A percentile compares a stretch with the other conserved stretches of the same genome.
These are phyloP conservation scores for Dysidea cf. avara DNA, from an alignment of 37 sponge, comb jelly and placozoan species.

Conservation along the genomic window DNA sequence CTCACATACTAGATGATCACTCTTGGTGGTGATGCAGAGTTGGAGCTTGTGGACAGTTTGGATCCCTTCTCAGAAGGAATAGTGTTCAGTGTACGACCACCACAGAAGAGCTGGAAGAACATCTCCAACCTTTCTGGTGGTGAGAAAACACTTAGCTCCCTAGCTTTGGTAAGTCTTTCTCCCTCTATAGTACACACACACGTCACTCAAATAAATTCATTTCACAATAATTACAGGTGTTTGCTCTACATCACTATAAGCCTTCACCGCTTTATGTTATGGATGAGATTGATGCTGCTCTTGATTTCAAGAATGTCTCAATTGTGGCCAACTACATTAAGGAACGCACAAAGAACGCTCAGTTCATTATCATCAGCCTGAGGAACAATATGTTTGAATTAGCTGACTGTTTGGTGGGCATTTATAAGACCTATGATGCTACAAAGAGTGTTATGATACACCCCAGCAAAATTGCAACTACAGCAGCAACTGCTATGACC, in stretches of 20 bases:
- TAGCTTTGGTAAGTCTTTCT: constrained; percentile 83
- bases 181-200: not conserved
- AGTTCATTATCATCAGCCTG: constrained; percentile 97
- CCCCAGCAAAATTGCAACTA: constrained; percentile 27
- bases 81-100: constrained; percentile 96
- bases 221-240: constrained; percentile 63
- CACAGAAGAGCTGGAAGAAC: constrained; percentile 99
- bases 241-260: constrained; percentile 99
- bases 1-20: too few species aligned
- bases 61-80: constrained; percentile 99
- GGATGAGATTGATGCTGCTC: constrained; percentile 99
- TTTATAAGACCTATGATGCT: constrained; percentile 89
- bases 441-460: constrained; percentile 85
- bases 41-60: constrained; percentile 96
- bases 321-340: constrained; percentile 98
- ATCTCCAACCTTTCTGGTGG: constrained; percentile 98
- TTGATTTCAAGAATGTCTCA: constrained; percentile 98
- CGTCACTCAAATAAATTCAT: not conserved
- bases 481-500: not conserved
- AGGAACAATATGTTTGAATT: constrained; percentile 99
- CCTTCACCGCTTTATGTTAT: constrained; percentile 98
- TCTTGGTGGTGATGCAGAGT: constrained; percentile 97
- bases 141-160: constrained; percentile 99
- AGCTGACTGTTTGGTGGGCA: constrained; percentile 91
- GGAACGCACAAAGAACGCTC: constrained; percentile 99